phyloP scores from a whole-genome alignment of 2,888 invertebrate genomes.

The Nemurella pictetii region DNA sequence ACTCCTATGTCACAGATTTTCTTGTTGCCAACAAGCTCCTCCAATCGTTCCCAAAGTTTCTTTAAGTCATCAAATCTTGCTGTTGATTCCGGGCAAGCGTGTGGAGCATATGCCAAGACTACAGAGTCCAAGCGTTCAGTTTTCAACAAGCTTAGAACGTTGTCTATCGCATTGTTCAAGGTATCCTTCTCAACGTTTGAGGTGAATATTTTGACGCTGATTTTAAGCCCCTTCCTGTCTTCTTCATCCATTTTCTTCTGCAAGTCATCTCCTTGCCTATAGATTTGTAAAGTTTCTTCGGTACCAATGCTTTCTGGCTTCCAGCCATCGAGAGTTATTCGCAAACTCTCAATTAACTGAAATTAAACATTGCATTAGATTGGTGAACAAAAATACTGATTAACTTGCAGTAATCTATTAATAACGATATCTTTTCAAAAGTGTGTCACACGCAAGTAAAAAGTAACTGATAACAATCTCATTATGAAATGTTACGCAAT shows the following conservation, averaged over 20 bases:
- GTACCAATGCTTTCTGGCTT: conserved; percentile 43
- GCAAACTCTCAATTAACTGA: conserved; percentile 65
- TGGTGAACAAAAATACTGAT: conserved; percentile 24
- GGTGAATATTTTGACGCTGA: conserved; percentile 85
- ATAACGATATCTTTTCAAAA: neutral
- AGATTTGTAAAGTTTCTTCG: conserved; percentile 38
- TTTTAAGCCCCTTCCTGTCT: conserved; percentile 75
- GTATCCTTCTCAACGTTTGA: conserved; percentile 67
- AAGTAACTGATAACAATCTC: neutral
- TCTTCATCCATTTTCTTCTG: conserved; percentile 67
- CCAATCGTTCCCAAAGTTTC: conserved; percentile 75
- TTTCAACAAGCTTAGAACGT: conserved; percentile 71
- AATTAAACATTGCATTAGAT: conserved; percentile 45
- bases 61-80: conserved; percentile 65
- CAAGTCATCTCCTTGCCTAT: conserved; percentile 57
- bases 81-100: conserved; percentile 46
- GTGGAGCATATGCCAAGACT: conserved; percentile 68
- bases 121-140: conserved; percentile 79
- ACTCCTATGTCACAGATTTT: conserved; percentile 78
- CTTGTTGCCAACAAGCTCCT: conserved; percentile 67
- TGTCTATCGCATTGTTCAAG: conserved; percentile 72
- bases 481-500: conserved; percentile 21
- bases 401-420: conserved; percentile 23
- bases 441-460: conserved; percentile 29
- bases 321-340: conserved; percentile 59